These are phyloP conservation scores for Capromys pilorides DNA, from an alignment of 2,797 vertebrate species.

Conservation along the genomic window DNA sequence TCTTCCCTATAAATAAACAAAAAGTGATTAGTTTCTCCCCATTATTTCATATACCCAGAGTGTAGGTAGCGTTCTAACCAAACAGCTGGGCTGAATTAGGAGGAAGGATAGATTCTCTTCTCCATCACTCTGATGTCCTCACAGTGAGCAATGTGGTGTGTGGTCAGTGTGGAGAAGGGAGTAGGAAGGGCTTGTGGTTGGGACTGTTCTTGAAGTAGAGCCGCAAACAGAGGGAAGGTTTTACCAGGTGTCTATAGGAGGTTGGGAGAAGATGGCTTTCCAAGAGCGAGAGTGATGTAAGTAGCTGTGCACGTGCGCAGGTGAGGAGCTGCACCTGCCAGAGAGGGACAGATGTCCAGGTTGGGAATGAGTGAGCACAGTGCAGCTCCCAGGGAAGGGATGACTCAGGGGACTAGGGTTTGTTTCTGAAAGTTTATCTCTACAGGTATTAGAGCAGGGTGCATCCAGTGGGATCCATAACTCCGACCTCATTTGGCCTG, in stretches of 20 bases:
- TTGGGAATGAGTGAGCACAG: not conserved
- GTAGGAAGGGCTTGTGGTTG: no score
- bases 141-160: rapidly evolving
- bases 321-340: not conserved
- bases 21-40: not conserved
- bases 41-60: not conserved
- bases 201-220: not conserved
- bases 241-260: not conserved
- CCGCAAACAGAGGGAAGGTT: not conserved
- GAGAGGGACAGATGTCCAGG: not conserved
- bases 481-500: not conserved
- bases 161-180: not conserved
- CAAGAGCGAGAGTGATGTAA: not conserved
- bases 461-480: not conserved
- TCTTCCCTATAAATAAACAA: not conserved
- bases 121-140: not conserved
- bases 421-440: not conserved
- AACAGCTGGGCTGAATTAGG: not conserved
- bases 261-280: not conserved
- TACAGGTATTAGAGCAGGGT: not conserved
- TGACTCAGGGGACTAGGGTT: not conserved
- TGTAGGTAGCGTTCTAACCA: not conserved
- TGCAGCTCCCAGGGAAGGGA: not conserved
- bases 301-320: no score
- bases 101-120: not conserved